These are phyloP conservation scores for Athene cunicularia DNA, from an alignment of 2,113 vertebrate species.

Conservation along the genomic window DNA sequence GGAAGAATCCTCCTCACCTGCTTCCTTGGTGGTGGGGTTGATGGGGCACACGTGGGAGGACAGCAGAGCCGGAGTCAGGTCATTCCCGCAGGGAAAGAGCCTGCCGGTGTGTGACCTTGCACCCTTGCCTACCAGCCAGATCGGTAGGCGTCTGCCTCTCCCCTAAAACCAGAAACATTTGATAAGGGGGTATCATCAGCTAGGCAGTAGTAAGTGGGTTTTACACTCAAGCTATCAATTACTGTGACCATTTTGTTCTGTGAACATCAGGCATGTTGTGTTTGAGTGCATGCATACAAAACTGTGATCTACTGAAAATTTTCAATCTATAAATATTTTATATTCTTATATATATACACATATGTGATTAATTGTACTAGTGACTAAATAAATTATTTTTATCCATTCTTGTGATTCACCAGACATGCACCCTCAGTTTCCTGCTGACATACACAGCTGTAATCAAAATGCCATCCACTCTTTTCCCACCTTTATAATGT, in stretches of 20 bases:
- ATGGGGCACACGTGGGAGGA: neutral
- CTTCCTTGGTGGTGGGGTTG: neutral
- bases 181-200: neutral
- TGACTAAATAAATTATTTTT: neutral
- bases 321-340: neutral
- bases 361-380: neutral
- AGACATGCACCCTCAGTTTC: neutral
- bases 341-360: neutral
- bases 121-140: neutral
- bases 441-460: neutral
- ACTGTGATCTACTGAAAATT: neutral
- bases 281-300: neutral
- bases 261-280: neutral
- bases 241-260: neutral
- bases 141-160: neutral
- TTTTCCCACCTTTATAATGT: neutral
- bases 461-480: neutral
- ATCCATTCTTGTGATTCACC: neutral
- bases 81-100: accelerated
- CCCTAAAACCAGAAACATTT: neutral
- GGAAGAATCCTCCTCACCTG: neutral
- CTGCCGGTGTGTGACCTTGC: neutral
- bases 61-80: neutral
- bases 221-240: neutral
- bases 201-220: neutral